Evolutionary conservation across 2,888 invertebrate genomes (phyloP), one percentile per base, ranked within the genome.

Genomic region (Megalurothrips usitatus): DNA sequence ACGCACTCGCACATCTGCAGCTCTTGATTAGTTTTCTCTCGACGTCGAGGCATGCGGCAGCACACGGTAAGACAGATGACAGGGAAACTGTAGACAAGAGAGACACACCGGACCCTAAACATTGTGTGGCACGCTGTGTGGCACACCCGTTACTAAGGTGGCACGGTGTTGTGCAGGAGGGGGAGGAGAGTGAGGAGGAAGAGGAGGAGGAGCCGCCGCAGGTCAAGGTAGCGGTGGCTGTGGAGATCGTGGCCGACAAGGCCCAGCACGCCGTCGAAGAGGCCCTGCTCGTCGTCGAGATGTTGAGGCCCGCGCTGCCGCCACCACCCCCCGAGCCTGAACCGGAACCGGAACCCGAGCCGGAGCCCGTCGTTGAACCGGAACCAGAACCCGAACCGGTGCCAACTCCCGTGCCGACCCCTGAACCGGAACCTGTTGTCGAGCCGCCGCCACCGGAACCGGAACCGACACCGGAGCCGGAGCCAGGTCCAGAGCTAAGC

Each of bases 181-280:
- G 68, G 68, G 68, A 75, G 68, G 68, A 75, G 26, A 75, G 68
- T 26, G 68, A 75, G 26, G 68, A 75, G 68, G 68, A 75, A 26
- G 68, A 75, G 68, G 68, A 75, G 68, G 68, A 26, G 68, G 68
- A 75, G 68, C 68, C 68, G 68, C 68, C 23, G 8, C n/a, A 75
- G 68, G 23, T 26, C 68, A 75, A 75, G 68, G 68, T 75, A 12
- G 26, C 68, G 11, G 26, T 75, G 0, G 68, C 68, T 4, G 68
- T 75, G 23, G 68, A 75, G 68, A 75, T 75, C 26, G 68, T 75
- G 23, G 68, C 68, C 10, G 68, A 75, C 68, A 75, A 75, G 26
- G 68, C 68, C 10, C 8, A 26, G 68, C 68, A 26, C 68, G 68
- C 68, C 26, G 68, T 75, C 8, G 68, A 75, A 12, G 68, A 75